Conservation (phyloP, 1,140 invertebrate species). For the Drosophila paulistorum region DNA sequence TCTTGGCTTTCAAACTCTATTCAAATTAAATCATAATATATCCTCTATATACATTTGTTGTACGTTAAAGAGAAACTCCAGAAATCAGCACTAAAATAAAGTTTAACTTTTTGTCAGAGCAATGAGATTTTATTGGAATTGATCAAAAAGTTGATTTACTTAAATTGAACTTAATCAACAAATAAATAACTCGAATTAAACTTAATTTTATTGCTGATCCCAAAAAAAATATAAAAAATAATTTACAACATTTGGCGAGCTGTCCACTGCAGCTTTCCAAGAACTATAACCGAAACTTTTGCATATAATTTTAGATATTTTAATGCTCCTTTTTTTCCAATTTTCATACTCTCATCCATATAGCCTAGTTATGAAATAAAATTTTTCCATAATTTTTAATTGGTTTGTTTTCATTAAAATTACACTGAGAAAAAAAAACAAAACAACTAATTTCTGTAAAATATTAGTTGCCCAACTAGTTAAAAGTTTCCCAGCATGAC, state of each 20-base stretch:
- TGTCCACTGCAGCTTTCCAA: not conserved
- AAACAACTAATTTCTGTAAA: slow-evolving; percentile 19
- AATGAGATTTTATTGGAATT: too few relatives aligned
- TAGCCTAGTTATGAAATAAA: slow-evolving; percentile 4
- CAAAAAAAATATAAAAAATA: too few relatives aligned
- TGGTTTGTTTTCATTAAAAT: slow-evolving; percentile 34
- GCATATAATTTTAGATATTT: not conserved
- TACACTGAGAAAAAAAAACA: slow-evolving; percentile 59
- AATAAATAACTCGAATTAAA: not conserved
- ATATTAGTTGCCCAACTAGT: not conserved
- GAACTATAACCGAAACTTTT: not conserved
- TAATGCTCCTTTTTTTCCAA: not conserved
- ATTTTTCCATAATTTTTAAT: slow-evolving; percentile 6
- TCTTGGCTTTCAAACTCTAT: too few relatives aligned
- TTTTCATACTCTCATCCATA: slow-evolving; percentile 9
- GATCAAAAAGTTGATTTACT: too few relatives aligned
- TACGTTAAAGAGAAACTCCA: too few relatives aligned
- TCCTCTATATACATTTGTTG: too few relatives aligned
- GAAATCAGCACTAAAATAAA: too few relatives aligned
- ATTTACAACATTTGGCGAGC: not conserved
- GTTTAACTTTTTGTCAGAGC: too few relatives aligned
- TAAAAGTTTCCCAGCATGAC: slow-evolving; percentile 18
- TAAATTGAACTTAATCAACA: too few relatives aligned
- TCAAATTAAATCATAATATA: too few relatives aligned
- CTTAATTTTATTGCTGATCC: not conserved